phyloP scores from a whole-genome alignment of 1,140 invertebrate species.

The Hetaerina americana region DNA sequence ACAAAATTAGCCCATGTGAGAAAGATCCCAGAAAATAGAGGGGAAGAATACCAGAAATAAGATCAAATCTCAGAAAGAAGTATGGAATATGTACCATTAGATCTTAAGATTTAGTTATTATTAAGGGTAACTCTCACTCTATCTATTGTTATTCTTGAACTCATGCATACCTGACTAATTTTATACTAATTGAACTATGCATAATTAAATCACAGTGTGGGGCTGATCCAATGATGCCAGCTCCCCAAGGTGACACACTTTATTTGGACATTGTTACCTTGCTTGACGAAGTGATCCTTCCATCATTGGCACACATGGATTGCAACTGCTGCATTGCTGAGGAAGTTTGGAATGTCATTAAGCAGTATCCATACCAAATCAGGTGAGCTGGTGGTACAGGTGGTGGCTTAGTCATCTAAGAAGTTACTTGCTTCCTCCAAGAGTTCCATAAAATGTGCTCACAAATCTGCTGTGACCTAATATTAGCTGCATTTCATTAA shows the following conservation, averaged over 20 bases:
- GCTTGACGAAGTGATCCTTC: slow-evolving; percentile 75
- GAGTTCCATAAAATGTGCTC: not conserved
- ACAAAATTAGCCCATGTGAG: no score
- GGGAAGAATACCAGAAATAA: no score
- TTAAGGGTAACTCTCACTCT: no score
- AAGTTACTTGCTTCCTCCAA: not conserved
- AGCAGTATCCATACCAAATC: slow-evolving; percentile 83
- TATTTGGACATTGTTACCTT: slow-evolving; percentile 73
- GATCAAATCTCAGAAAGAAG: no score
- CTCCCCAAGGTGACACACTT: slow-evolving; percentile 32
- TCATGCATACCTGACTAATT: no score
- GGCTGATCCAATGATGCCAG: slow-evolving; percentile 15
- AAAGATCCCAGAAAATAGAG: no score
- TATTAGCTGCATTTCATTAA: slow-evolving; percentile 8
- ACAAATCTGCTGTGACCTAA: not conserved
- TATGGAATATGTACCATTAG: no score
- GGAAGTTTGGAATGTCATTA: slow-evolving; percentile 87
- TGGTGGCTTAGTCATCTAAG: no score
- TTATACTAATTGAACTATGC: no score
- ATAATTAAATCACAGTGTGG: no score
- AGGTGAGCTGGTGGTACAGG: slow-evolving; percentile 43
- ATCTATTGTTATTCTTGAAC: no score
- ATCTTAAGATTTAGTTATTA: no score
- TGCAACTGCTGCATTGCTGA: slow-evolving; percentile 92
- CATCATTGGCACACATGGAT: slow-evolving; percentile 80